Conservation (phyloP, 2,888 invertebrate species). For the Xiphydria camelus region DNA sequence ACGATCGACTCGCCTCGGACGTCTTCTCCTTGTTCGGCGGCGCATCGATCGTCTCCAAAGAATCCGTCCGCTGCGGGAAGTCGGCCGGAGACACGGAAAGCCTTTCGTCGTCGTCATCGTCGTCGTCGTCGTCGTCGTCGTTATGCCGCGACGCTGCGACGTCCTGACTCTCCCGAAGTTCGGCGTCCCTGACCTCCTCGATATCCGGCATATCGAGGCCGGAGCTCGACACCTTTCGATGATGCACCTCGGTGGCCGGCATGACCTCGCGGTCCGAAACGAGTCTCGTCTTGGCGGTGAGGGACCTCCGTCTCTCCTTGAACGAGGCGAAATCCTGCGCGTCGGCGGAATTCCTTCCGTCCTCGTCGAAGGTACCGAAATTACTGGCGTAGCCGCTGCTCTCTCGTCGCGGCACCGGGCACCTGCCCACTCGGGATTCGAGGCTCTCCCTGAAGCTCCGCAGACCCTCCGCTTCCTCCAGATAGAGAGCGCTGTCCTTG, state of each 20-base stretch:
- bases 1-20: no score
- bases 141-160: no score
- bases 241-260: conserved; percentile 39
- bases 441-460: conserved; percentile 26
- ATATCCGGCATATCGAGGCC: conserved; percentile 44
- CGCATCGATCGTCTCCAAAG: no score
- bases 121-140: no score
- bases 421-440: conserved; percentile 6
- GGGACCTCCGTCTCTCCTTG: conserved; percentile 34
- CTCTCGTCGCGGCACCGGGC: conserved; percentile 39
- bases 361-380: conserved; percentile 48
- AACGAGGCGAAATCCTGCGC: neutral
- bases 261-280: conserved; percentile 28
- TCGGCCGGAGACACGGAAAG: neutral
- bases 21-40: no score
- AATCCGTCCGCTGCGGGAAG: no score
- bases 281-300: conserved; percentile 31
- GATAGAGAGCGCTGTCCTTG: conserved; percentile 45
- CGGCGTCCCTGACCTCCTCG: conserved; percentile 36
- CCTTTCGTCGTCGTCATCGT: neutral
- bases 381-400: conserved; percentile 50
- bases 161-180: conserved; percentile 8
- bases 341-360: conserved; percentile 38
- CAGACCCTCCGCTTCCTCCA: conserved; percentile 32
- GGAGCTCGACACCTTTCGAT: conserved; percentile 34